Evolutionary conservation across 1,140 invertebrate genomes (phyloP).

Genomic region (Dendrolimus punctatus): DNA sequence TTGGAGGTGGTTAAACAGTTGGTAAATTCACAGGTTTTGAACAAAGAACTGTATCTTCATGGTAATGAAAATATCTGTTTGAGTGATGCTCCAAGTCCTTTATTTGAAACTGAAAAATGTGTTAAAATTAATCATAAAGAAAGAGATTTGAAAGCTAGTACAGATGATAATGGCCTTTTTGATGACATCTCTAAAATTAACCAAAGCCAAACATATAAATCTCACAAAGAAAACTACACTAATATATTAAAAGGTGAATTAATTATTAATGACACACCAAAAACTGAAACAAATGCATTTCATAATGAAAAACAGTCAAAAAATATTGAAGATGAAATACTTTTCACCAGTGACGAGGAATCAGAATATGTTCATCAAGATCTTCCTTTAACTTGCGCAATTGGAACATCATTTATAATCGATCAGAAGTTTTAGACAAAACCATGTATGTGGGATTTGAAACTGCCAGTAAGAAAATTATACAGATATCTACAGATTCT

Average conservation of each 20-base stretch:
- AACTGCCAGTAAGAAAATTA: constrained; percentile 58
- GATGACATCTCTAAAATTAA: too few species aligned
- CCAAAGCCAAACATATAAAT: too few species aligned
- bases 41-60: constrained; percentile 25
- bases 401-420: constrained; percentile 39
- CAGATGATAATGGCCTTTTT: not conserved
- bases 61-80: constrained; percentile 2
- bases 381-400: constrained; percentile 46
- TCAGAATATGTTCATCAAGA: constrained; percentile 26
- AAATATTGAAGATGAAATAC: constrained; percentile 30
- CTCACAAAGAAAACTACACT: too few species aligned
- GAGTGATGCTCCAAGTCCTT: constrained; percentile 2
- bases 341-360: constrained; percentile 62
- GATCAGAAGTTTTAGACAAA: constrained; percentile 34
- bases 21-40: constrained; percentile 47
- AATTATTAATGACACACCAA: not conserved
- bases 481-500: constrained; percentile 44
- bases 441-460: constrained; percentile 61
- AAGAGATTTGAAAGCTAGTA: not conserved
- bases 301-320: not conserved
- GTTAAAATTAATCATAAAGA: constrained; percentile 3
- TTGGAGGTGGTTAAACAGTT: constrained; percentile 30
- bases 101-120: constrained; percentile 4
- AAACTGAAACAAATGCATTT: not conserved
- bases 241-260: too few species aligned